Conservation (phyloP, 1,140 invertebrate genomes). For the Drosophila lacertosa region DNA sequence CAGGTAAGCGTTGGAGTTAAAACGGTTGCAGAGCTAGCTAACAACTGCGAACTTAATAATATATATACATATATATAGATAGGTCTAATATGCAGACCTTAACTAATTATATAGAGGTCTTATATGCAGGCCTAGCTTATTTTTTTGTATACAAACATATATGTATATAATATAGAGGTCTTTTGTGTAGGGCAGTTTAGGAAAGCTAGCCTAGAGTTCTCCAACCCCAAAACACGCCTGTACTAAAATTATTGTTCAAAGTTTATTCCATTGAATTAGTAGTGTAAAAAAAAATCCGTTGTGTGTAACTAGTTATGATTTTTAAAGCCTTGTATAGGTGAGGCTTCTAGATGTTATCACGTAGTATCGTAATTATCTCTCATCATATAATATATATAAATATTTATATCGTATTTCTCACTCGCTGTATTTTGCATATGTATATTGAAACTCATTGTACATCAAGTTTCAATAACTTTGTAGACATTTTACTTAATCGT, state of each 20-base stretch:
- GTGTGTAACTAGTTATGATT: constrained; percentile 5
- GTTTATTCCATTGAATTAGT: too few relatives aligned
- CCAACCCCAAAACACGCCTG: constrained; percentile 27
- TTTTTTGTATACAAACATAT: too few relatives aligned
- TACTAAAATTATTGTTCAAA: constrained; percentile 2
- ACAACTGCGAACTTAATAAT: not conserved
- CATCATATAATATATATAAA: not conserved
- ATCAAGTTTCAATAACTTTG: constrained; percentile 5
- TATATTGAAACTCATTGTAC: not conserved
- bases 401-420: not conserved
- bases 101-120: too few relatives aligned
- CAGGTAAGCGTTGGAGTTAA: constrained; percentile 69
- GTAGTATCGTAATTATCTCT: constrained; percentile 13
- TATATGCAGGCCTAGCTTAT: too few relatives aligned
- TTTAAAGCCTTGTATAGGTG: not conserved
- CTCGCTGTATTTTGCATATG: constrained; percentile 4
- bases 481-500: constrained; percentile 14
- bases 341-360: not conserved
- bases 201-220: not conserved
- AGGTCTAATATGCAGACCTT: not conserved
- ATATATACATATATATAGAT: not conserved
- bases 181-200: too few relatives aligned
- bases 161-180: too few relatives aligned
- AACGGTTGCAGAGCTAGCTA: not conserved
- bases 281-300: not conserved